Evolutionary conservation across 2,888 invertebrate genomes (phyloP), one percentile per base, ranked within the genome.

Genomic region (Hydrotaea diabolus): DNA sequence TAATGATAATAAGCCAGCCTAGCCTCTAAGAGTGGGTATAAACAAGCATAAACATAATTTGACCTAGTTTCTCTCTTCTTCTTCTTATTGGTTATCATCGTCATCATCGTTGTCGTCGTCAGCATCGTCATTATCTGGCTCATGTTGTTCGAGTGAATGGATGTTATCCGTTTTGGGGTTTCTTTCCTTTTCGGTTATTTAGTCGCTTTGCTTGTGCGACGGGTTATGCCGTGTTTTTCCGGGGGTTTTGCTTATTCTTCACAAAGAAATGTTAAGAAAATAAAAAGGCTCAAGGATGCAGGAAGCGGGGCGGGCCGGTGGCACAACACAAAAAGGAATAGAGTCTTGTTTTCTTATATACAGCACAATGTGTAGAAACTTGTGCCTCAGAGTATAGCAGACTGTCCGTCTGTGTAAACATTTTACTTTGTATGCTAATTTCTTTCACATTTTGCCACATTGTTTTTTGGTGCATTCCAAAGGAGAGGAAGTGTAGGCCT

Each of bases 51-150:
- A 85, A 73, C 80, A 83, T 83, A 86, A 87, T 80, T 84, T 87
- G 87, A 87, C 87, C 87, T 72, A 87, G 87, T 86, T 87, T 82
- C 82, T 74, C 71, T 31, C 69, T 69, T 46, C 39, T 39, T 39
- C 66, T 43, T 43, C n/a, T n/a, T n/a, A n/a, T n/a, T n/a, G n/a
- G n/a, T n/a, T 26, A 19, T 36, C 64, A 39, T 64, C n/a, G n/a
- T n/a, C 64, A 19, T 13, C 3, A 36, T n/a, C n/a, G n/a, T n/a
- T n/a, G n/a, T n/a, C n/a, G n/a, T n/a, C n/a, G n/a, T n/a, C 69
- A 71, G 69, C 31, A 31, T 31, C 31, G 31, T 39, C 39, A 39
- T 39, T 39, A 39, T 39, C 39, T 3, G 8, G 43, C 77, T 26
- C 53, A 36, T 66, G 19, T 69, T 11, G 64, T 82, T 15, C 23